phyloP scores from a whole-genome alignment of 2,797 vertebrate genomes.

The Limosa lapponica region DNA sequence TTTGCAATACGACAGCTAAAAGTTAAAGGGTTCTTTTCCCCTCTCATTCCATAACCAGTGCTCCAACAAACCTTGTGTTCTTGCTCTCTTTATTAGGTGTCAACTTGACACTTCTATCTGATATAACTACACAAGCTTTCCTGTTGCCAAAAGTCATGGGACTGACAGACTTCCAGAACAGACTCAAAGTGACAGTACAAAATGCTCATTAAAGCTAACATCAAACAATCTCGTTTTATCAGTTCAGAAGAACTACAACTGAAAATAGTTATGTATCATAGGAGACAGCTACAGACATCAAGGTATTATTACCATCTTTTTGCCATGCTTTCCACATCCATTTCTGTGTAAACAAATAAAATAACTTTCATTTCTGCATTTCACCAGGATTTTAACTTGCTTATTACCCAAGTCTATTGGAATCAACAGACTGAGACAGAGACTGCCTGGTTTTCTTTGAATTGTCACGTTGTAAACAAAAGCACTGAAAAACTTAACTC shows the following conservation, averaged over 20 bases:
- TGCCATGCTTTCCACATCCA: neutral
- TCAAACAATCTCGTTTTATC: neutral
- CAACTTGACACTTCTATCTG: neutral
- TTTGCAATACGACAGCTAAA: neutral
- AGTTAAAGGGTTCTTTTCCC: neutral
- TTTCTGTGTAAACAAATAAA: constrained; percentile 23
- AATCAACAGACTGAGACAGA: neutral
- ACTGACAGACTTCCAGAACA: neutral
- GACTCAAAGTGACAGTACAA: constrained; percentile 1
- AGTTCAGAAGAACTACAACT: neutral
- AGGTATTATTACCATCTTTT: neutral
- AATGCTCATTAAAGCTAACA: neutral
- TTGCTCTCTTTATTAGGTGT: neutral
- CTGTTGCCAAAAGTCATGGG: neutral
- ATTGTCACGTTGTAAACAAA: constrained; percentile 14
- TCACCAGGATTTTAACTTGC: constrained; percentile 23
- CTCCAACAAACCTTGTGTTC: neutral
- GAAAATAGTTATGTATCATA: neutral
- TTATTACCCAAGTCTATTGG: neutral
- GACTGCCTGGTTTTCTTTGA: constrained; percentile 10
- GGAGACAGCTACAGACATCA: constrained; percentile 8
- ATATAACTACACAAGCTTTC: neutral
- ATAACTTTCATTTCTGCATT: constrained; percentile 14
- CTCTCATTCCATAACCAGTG: neutral
- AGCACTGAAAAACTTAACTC: neutral